Evolutionary conservation across 2,888 invertebrate species (phyloP).

Genomic region (Caenorhabditis auriculariae): DNA sequence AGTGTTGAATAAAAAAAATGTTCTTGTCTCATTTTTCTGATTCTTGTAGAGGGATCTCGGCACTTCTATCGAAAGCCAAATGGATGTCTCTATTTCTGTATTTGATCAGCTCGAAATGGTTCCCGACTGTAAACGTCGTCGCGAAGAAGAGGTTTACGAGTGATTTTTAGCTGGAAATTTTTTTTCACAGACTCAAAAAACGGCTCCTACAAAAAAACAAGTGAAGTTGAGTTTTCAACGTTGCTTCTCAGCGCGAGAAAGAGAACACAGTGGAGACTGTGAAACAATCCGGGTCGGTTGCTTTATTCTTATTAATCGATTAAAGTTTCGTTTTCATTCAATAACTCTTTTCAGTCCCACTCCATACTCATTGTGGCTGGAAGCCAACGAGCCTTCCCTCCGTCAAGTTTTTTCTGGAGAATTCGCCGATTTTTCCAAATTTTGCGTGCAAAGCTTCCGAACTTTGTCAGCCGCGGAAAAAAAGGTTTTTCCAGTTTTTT

Average conservation of each 20-base stretch:
- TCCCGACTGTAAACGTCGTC: not conserved
- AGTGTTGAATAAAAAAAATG: not conserved
- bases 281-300: not conserved
- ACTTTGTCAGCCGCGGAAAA: slow-evolving; percentile 28
- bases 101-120: slow-evolving; percentile 21
- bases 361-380: slow-evolving; percentile 35
- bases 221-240: slow-evolving; percentile 23
- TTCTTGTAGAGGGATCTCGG: not conserved
- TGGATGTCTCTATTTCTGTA: slow-evolving; percentile 9
- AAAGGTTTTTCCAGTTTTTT: too few species aligned
- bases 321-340: too few species aligned
- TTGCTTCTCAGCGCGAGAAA: not conserved
- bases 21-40: too few species aligned
- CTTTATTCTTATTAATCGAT: too few species aligned
- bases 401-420: slow-evolving; percentile 19
- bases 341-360: too few species aligned
- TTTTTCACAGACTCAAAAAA: not conserved
- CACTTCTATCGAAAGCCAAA: not conserved
- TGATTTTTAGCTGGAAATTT: too few species aligned
- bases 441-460: slow-evolving; percentile 35
- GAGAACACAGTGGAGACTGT: slow-evolving; percentile 11
- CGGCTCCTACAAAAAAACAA: slow-evolving; percentile 13
- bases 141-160: not conserved
- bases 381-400: slow-evolving; percentile 18
- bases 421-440: slow-evolving; percentile 30